Conservation (phyloP, 2,888 invertebrate species). For the Gasteruption jaculator region DNA sequence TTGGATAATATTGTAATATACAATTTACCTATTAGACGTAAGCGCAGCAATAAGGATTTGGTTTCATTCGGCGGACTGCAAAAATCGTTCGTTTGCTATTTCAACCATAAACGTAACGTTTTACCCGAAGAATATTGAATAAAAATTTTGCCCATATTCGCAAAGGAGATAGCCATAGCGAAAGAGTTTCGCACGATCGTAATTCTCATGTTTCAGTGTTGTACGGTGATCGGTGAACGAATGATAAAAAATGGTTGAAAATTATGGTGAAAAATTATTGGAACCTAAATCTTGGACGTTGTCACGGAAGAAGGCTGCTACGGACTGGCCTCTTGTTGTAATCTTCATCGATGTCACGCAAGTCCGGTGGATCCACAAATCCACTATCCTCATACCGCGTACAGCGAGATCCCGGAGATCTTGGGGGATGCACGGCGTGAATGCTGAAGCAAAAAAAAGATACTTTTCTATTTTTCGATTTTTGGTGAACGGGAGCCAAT, state of each 20-base stretch:
- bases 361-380: constrained; percentile 65
- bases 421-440: constrained; percentile 54
- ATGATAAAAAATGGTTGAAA: background rate
- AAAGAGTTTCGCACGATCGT: background rate
- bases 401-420: constrained; percentile 55
- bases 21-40: no score
- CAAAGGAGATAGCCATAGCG: no score
- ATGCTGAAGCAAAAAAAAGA: constrained; percentile 43
- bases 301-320: constrained; percentile 44
- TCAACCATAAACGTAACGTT: no score
- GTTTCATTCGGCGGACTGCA: no score
- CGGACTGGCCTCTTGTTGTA: constrained; percentile 60
- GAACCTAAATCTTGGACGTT: constrained; percentile 29
- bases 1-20: no score
- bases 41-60: no score
- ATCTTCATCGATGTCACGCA: constrained; percentile 68
- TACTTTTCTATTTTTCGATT: constrained; percentile 13
- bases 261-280: constrained; percentile 12
- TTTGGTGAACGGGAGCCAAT: constrained; percentile 17
- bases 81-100: no score
- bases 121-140: no score
- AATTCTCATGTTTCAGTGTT: background rate
- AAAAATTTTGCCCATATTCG: no score
- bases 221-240: background rate
- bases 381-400: constrained; percentile 71